phyloP scores from a whole-genome alignment of 2,888 invertebrate species.

The Zygaena filipendulae region DNA sequence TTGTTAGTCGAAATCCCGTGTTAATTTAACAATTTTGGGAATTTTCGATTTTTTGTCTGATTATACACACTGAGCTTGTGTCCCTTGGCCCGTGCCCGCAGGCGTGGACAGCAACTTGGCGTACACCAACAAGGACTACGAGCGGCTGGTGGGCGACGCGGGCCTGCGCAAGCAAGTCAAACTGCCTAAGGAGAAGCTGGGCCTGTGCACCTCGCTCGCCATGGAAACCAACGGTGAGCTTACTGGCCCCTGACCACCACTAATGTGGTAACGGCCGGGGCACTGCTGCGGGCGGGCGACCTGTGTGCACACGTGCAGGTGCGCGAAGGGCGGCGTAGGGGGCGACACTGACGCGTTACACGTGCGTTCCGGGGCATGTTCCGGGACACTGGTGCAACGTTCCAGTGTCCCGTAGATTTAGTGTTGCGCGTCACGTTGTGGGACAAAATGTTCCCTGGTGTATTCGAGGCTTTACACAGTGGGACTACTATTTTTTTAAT shows the following conservation, averaged over 20 bases:
- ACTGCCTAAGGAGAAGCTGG: slow-evolving; percentile 79
- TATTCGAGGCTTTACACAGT: slow-evolving; percentile 8
- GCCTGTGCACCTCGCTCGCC: slow-evolving; percentile 83
- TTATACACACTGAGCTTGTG: too few relatives aligned
- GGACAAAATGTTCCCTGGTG: slow-evolving; percentile 14
- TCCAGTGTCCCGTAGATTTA: slow-evolving; percentile 8
- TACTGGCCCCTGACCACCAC: too few relatives aligned
- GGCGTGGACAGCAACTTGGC: slow-evolving; percentile 81
- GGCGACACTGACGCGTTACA: slow-evolving; percentile 15
- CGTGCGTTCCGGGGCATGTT: slow-evolving; percentile 16
- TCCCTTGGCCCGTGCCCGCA: too few relatives aligned
- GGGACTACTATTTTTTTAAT: too few relatives aligned
- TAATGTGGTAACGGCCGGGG: too few relatives aligned
- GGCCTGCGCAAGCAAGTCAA: slow-evolving; percentile 78
- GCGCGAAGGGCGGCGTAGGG: too few relatives aligned
- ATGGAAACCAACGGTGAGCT: slow-evolving; percentile 83
- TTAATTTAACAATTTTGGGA: too few relatives aligned
- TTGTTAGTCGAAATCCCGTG: background rate
- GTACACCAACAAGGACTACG: slow-evolving; percentile 83
- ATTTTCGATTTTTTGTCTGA: too few relatives aligned
- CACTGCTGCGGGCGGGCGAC: too few relatives aligned
- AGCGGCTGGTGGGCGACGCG: slow-evolving; percentile 74
- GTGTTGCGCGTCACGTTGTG: slow-evolving; percentile 13
- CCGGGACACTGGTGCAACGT: slow-evolving; percentile 12
- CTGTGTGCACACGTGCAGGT: too few relatives aligned